Base-by-base conservation (phyloP, 2,888 invertebrate species). In the Sinhomidia bicolor region DNA sequence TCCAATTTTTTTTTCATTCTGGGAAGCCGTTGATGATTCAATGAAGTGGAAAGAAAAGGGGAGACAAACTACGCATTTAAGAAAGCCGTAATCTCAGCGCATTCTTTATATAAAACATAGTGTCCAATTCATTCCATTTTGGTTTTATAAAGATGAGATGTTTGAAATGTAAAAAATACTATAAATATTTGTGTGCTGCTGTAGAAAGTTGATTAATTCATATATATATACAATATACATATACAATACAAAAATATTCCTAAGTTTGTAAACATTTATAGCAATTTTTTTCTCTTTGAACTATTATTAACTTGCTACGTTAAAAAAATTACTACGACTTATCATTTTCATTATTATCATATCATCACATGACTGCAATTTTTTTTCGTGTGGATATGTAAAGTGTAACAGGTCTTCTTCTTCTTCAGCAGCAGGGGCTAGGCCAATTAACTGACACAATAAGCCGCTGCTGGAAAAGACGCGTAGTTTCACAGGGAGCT, bases 61-160 rank as follows among this genome's bases (percentile, higher is more conserved):
- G 44, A 78, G 41, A 62, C 23, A 80, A 78, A 80, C 80, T 80
- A 80, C 80, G 80, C 80, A 80, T 57, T 78, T 32, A 78, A 32
- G 32, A 78, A 23, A 76, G 14, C 29, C 14, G 14, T 26, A 57
- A 1, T 41, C 14, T 71, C 71, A 71, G 71, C 44, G 20, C 71
- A 71, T 71, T 71, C 41, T 9, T 4, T 4, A 23, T 57, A 23
- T 57, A 57, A 9, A 57, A 23, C 9, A 47, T 47, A 9, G 2
- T 47, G 10, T 47, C 12, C 47, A 12, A 47, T 47, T 47, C 47
- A 47, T 47, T 51, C 51, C 51, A 51, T 51, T 14, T 51, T 51
- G 4, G n/a, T n/a, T 51, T 7, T 44, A 44, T 44, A 44, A 14
- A 12, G 44, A 12, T 44, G n/a, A n/a, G n/a, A n/a, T n/a, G n/a